These are phyloP conservation scores for Eupithecia exiguata DNA, from an alignment of 2,888 invertebrate species.

Conservation along the genomic window DNA sequence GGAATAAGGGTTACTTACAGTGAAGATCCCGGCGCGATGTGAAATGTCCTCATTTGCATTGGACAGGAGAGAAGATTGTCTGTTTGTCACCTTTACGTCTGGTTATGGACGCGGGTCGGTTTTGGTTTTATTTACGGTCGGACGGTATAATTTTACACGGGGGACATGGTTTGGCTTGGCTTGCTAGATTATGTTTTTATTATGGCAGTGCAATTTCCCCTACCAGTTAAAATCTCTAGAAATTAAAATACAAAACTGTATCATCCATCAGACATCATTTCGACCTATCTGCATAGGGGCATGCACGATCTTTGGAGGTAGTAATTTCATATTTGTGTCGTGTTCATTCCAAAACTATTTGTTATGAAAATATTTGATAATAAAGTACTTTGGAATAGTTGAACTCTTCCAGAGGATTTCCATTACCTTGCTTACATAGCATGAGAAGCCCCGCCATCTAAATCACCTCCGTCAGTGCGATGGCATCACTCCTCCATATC, in stretches of 20 bases:
- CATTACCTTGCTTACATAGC: slow-evolving; percentile 1
- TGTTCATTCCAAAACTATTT: neutral
- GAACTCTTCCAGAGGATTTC: neutral
- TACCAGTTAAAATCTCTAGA: neutral
- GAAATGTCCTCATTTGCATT: slow-evolving; percentile 72
- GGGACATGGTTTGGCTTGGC: slow-evolving; percentile 17
- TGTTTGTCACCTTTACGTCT: slow-evolving; percentile 65
- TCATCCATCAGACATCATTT: too few relatives aligned
- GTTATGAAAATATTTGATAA: too few relatives aligned
- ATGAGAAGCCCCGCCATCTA: slow-evolving; percentile 18
- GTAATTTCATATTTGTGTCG: neutral
- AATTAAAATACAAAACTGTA: neutral
- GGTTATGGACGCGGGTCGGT: slow-evolving; percentile 49
- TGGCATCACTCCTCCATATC: slow-evolving; percentile 35
- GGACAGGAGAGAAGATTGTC: slow-evolving; percentile 70
- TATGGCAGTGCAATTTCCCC: neutral
- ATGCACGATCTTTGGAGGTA: neutral
- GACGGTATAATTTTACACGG: slow-evolving; percentile 32
- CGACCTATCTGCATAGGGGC: neutral
- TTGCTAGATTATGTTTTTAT: slow-evolving; percentile 3
- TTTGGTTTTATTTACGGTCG: slow-evolving; percentile 26
- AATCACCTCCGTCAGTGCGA: slow-evolving; percentile 30
- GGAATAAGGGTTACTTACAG: slow-evolving; percentile 32
- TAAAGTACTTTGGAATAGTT: neutral
- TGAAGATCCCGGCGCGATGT: slow-evolving; percentile 41